phyloP scores from a whole-genome alignment of 2,113 vertebrate species.

The Hymenochirus boettgeri region DNA sequence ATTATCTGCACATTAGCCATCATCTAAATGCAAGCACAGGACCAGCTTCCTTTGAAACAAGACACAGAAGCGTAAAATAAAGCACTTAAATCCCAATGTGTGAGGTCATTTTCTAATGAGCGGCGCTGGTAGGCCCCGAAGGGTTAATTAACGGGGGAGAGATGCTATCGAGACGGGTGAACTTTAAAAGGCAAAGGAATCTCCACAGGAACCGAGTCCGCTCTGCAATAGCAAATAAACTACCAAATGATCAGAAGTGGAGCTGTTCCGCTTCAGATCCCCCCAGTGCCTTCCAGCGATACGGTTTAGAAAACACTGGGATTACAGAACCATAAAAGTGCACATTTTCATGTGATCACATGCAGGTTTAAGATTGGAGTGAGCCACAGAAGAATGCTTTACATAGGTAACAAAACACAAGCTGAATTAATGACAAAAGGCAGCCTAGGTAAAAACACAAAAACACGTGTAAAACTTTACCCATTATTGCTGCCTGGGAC shows the following conservation, averaged over 20 bases:
- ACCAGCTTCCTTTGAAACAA: constrained; percentile 35
- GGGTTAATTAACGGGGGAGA: constrained; percentile 54
- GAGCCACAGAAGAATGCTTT: constrained; percentile 62
- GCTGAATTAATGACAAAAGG: constrained; percentile 57
- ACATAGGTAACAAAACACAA: constrained; percentile 53
- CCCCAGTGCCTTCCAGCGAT: constrained; percentile 58
- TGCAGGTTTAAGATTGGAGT: constrained; percentile 60
- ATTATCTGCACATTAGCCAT: neutral
- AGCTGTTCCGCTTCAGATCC: constrained; percentile 63
- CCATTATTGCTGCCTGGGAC: constrained; percentile 49
- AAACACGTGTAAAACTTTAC: constrained; percentile 55
- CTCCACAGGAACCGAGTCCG: constrained; percentile 53
- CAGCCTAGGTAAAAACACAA: constrained; percentile 52
- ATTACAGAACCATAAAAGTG: constrained; percentile 68
- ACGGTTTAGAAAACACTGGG: constrained; percentile 57
- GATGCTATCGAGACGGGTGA: constrained; percentile 53
- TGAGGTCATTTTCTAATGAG: constrained; percentile 53
- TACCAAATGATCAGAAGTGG: constrained; percentile 72
- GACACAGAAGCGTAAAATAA: constrained; percentile 46
- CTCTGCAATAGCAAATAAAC: constrained; percentile 67
- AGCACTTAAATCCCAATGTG: constrained; percentile 50
- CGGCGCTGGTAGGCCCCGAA: constrained; percentile 52
- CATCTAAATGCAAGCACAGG: neutral
- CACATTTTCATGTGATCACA: constrained; percentile 71
- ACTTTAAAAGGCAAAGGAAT: constrained; percentile 48